Evolutionary conservation across 2,888 invertebrate species (phyloP).

Genomic region (Limnephilus auricula): DNA sequence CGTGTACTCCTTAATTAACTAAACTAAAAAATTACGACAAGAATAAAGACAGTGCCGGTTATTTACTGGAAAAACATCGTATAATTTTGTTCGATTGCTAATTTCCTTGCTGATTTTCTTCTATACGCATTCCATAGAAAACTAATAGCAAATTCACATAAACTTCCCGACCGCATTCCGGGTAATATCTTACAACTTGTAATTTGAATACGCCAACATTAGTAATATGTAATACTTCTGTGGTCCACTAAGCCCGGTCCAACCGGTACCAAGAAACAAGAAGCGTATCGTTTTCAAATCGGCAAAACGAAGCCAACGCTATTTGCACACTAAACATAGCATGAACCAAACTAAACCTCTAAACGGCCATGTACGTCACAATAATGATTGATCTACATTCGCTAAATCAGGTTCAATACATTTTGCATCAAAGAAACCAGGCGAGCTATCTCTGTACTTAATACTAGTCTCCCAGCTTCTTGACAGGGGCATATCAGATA

Average conservation of each 20-base stretch:
- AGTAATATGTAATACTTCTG: neutral
- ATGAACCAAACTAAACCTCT: neutral
- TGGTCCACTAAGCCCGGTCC: neutral
- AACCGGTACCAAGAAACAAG: neutral
- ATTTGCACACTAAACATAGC: conserved; percentile 8
- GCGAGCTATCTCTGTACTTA: neutral
- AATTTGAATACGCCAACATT: neutral
- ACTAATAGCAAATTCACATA: neutral
- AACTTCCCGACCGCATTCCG: neutral
- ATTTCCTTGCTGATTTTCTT: neutral
- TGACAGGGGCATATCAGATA: neutral
- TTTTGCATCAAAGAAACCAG: conserved; percentile 14
- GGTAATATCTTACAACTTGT: neutral
- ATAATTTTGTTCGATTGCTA: neutral
- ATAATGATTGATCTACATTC: conserved; percentile 15
- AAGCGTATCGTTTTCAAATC: conserved; percentile 9
- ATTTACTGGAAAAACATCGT: neutral
- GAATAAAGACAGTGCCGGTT: no score
- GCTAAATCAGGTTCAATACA: conserved; percentile 25
- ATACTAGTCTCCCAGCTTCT: neutral
- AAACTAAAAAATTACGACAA: no score
- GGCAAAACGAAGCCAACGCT: conserved; percentile 28
- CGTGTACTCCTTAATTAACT: no score
- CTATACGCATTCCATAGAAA: neutral
- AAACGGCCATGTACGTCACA: neutral